phyloP scores from a whole-genome alignment of 2,113 vertebrate genomes.

The Nanorana parkeri region DNA sequence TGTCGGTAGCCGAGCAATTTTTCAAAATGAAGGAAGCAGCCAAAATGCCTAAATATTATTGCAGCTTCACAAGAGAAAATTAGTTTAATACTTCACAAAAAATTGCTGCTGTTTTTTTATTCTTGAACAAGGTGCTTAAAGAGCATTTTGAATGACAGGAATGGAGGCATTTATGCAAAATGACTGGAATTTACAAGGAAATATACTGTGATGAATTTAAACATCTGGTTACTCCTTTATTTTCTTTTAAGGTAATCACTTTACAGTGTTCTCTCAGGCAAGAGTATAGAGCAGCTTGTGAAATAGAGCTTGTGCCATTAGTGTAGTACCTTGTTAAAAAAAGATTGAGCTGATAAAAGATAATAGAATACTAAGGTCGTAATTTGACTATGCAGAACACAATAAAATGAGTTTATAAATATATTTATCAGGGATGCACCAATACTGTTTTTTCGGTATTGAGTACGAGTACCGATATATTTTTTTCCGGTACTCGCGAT shows the following conservation, averaged over 20 bases:
- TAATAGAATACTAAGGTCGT: constrained; percentile 26
- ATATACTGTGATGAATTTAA: constrained; percentile 41
- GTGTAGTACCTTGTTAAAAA: constrained; percentile 27
- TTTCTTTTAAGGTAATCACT: constrained; percentile 54
- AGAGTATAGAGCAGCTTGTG: constrained; percentile 7
- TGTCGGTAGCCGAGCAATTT: constrained; percentile 33
- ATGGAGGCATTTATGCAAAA: constrained; percentile 42
- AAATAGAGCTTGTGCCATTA: constrained; percentile 22
- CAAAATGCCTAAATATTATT: constrained; percentile 51
- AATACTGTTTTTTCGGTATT: no score
- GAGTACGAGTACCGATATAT: no score
- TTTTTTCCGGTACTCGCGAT: no score
- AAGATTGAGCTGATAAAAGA: constrained; percentile 13
- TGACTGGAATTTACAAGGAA: constrained; percentile 38
- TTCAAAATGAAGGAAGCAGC: constrained; percentile 44
- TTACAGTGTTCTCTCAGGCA: constrained; percentile 20
- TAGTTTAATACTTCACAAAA: constrained; percentile 45
- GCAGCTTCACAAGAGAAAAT: constrained; percentile 48
- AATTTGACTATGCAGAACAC: constrained; percentile 15
- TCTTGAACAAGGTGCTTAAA: background rate
- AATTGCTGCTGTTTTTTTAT: constrained; percentile 50
- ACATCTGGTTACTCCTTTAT: constrained; percentile 52
- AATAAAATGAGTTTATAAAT: constrained; percentile 40
- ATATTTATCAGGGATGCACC: no score
- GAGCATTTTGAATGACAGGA: constrained; percentile 13